A percentile compares a stretch with the other conserved stretches of the same genome.
phyloP scores from a whole-genome alignment of 2,888 invertebrate genomes.

The Zaprionus lineosus region DNA sequence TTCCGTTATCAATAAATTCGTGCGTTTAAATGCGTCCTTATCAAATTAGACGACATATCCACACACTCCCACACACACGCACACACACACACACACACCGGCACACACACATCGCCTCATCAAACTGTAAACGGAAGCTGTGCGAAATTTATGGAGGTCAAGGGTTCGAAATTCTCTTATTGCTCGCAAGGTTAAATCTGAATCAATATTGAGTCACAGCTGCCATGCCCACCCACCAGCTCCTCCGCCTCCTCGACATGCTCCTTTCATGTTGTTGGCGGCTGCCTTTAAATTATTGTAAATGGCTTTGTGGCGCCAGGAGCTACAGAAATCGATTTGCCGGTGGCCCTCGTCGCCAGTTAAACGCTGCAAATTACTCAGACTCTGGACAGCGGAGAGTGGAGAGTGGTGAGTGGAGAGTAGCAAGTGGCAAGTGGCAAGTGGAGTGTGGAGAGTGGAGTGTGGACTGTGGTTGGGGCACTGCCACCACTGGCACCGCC shows the following conservation, averaged over 20 bases:
- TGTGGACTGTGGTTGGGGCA: slow-evolving; percentile 1
- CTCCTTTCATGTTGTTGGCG: slow-evolving; percentile 9
- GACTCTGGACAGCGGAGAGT: slow-evolving; percentile 24
- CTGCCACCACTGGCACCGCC: background rate
- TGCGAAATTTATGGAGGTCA: slow-evolving; percentile 46
- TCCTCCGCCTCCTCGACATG: background rate
- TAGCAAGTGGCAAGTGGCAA: slow-evolving; percentile 1
- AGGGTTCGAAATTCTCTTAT: slow-evolving; percentile 12
- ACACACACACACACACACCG: background rate
- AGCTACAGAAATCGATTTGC: slow-evolving; percentile 71
- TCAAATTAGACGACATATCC: slow-evolving; percentile 59
- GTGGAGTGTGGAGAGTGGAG: background rate
- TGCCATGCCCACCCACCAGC: too few species aligned
- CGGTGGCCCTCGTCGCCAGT: slow-evolving; percentile 69
- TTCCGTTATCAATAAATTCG: slow-evolving; percentile 74
- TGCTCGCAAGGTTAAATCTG: slow-evolving; percentile 40
- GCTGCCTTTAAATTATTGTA: slow-evolving; percentile 64
- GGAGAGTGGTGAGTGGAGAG: background rate
- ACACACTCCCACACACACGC: background rate
- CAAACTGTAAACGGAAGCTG: slow-evolving; percentile 29
- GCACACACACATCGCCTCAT: background rate
- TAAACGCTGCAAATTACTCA: slow-evolving; percentile 71
- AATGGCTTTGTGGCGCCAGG: slow-evolving; percentile 72
- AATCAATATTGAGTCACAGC: slow-evolving; percentile 53
- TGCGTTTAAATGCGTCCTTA: slow-evolving; percentile 65